Evolutionary conservation across 2,797 vertebrate genomes (phyloP), one percentile per base, ranked within the genome.

Genomic region (Glyptemys insculpta): DNA sequence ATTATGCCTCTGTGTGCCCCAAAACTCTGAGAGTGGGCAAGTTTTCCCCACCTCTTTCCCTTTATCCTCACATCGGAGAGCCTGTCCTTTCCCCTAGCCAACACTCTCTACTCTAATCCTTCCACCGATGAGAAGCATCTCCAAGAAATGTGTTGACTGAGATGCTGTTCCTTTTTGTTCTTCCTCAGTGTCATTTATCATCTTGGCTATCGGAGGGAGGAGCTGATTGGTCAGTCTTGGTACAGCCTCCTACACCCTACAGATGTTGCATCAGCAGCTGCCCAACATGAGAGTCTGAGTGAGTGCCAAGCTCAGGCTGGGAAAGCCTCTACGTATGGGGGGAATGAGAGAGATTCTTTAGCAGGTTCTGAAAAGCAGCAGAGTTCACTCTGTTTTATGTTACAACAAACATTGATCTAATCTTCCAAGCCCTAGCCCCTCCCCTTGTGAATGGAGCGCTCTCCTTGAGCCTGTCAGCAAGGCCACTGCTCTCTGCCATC

Each of bases 231-330:
- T 6, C 98, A 81, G n/a, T 99, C 99, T 0, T 99, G 99, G 99
- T 99, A 99, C 96, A 96, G 96, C 65, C 97, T 99, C 10, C 72
- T 99, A 59, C 99, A 99, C 74, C 99, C 99, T 2, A 98, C 98
- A 7, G 99, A 99, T 86, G 81, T 98, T 19, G 84, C 94, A 0
- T 54, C 88, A 5, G 97, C 97, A 1, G 98, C 98, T 5, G 92
- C 92, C 68, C 97, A 97, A 92, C 99, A 99, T 89, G 97, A 93
- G 84, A 96, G 95, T 2, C 90, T 99, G 92, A 96, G 99, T 99
- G 97, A 99, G 99, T 98, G 37, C 56, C 47, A 41, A 8, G 29
- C 44, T 21, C 1, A 9, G 57, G 27, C 47, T 49, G 31, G 34
- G 59, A 0, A 0, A 0, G 0, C 0, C 0, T 23, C 19, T 41